Percentiles rank a stretch among this genome's conserved stretches.
phyloP scores from a whole-genome alignment of 2,797 vertebrate genomes.

The Gobio occitaniae region DNA sequence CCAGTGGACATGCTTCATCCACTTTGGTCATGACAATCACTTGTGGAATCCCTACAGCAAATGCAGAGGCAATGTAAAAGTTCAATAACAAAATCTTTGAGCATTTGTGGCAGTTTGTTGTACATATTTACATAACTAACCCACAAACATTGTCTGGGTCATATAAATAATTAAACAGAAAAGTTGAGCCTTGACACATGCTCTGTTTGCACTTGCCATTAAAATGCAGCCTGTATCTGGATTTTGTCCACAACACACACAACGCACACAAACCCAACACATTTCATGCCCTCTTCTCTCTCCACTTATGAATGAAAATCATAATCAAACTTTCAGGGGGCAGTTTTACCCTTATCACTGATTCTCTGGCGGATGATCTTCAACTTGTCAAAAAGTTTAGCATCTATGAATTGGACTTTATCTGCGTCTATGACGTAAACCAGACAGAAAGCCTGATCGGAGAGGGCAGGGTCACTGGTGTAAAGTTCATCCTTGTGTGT shows the following conservation, averaged over 20 bases:
- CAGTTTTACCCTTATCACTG: background rate
- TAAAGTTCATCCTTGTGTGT: background rate
- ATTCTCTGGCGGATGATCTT: background rate
- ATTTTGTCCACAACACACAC: background rate
- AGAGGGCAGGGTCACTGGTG: background rate
- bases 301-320: background rate
- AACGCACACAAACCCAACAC: background rate
- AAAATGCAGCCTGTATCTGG: background rate
- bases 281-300: background rate
- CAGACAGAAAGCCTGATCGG: conserved; percentile 17
- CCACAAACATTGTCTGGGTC: background rate
- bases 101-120: background rate
- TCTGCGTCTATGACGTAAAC: background rate
- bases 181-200: background rate
- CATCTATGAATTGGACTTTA: background rate
- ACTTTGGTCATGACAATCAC: conserved; percentile 37
- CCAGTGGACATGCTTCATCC: conserved; percentile 23
- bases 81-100: background rate
- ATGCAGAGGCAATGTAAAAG: background rate
- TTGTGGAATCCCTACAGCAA: conserved; percentile 28
- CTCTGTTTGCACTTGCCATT: background rate
- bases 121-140: background rate
- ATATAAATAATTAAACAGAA: background rate
- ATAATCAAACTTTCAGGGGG: background rate
- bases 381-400: background rate